A percentile compares a stretch with the other conserved stretches of the same genome.
These are phyloP conservation scores for Ctenicera cuprea DNA, from an alignment of 2,888 invertebrate genomes.

Conservation along the genomic window DNA sequence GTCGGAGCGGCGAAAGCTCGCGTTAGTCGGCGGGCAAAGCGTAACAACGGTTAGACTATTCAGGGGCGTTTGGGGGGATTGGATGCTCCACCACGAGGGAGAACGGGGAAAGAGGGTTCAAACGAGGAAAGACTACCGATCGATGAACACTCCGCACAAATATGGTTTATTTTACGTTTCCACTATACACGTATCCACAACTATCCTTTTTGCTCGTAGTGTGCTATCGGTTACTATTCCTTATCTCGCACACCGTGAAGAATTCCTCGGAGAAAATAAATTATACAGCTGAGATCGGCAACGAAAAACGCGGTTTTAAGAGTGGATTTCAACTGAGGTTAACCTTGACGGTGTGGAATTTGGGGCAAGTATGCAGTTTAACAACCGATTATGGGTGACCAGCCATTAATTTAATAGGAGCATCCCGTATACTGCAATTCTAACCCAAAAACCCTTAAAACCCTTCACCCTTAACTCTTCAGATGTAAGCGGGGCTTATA, in stretches of 20 bases:
- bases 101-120: slow-evolving; percentile 54
- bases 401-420: slow-evolving; percentile 12
- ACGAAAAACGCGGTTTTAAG: slow-evolving; percentile 51
- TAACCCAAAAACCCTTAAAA: slow-evolving; percentile 4
- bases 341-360: slow-evolving; percentile 51
- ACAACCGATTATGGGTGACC: slow-evolving; percentile 40
- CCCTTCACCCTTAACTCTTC: slow-evolving; percentile 10
- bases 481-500: neutral
- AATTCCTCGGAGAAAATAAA: slow-evolving; percentile 37
- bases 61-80: slow-evolving; percentile 60
- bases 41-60: slow-evolving; percentile 60
- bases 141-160: slow-evolving; percentile 66
- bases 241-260: slow-evolving; percentile 29
- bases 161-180: slow-evolving; percentile 64
- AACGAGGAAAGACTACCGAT: slow-evolving; percentile 64
- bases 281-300: slow-evolving; percentile 52
- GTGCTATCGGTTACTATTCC: slow-evolving; percentile 36
- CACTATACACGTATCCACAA: slow-evolving; percentile 58
- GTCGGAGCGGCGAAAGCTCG: slow-evolving; percentile 54
- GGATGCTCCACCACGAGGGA: slow-evolving; percentile 59
- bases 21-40: slow-evolving; percentile 55
- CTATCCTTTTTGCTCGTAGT: slow-evolving; percentile 50
- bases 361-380: slow-evolving; percentile 45
- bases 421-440: neutral
- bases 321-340: slow-evolving; percentile 54